These are phyloP conservation scores for Drosophila erecta DNA, from an alignment of 1,140 invertebrate species.

Conservation along the genomic window DNA sequence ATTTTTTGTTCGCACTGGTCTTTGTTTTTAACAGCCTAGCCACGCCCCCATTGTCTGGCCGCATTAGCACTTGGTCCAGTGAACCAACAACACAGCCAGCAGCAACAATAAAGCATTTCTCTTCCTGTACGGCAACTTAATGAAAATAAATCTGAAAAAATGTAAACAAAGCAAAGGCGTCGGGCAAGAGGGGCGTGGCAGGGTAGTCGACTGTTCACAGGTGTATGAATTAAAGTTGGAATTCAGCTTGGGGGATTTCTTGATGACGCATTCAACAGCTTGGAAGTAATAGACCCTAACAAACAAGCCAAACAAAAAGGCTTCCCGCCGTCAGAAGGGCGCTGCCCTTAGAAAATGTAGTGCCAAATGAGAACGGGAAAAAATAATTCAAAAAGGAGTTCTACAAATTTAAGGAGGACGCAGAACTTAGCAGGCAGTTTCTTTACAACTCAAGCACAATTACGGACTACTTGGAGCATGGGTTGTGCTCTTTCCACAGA, in stretches of 20 bases:
- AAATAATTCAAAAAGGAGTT: slow-evolving; percentile 15
- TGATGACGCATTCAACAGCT: slow-evolving; percentile 79
- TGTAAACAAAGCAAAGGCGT: slow-evolving; percentile 62
- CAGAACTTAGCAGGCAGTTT: slow-evolving; percentile 29
- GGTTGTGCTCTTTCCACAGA: slow-evolving; percentile 5
- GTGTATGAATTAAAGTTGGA: slow-evolving; percentile 45
- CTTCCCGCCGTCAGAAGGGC: slow-evolving; percentile 16
- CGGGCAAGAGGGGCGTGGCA: slow-evolving; percentile 14
- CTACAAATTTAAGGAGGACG: slow-evolving; percentile 38
- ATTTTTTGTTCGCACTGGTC: slow-evolving; percentile 18
- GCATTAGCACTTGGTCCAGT: slow-evolving; percentile 77
- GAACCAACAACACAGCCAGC: slow-evolving; percentile 40
- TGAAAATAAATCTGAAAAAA: slow-evolving; percentile 64
- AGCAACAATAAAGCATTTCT: slow-evolving; percentile 66
- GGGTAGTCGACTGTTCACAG: slow-evolving; percentile 14
- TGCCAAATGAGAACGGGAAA: slow-evolving; percentile 14
- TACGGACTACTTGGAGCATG: slow-evolving; percentile 33
- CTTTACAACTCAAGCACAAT: slow-evolving; percentile 19
- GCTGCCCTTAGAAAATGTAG: slow-evolving; percentile 33
- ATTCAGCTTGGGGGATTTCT: slow-evolving; percentile 54
- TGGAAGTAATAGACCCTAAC: slow-evolving; percentile 74
- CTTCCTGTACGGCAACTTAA: slow-evolving; percentile 69
- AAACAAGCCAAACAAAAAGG: slow-evolving; percentile 59
- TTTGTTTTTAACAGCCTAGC: slow-evolving; percentile 37
- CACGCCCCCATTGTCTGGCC: slow-evolving; percentile 65